These are phyloP conservation scores for Umimayanthus chanpuru DNA, from an alignment of 92 coral and sea anemone species.

Conservation along the genomic window DNA sequence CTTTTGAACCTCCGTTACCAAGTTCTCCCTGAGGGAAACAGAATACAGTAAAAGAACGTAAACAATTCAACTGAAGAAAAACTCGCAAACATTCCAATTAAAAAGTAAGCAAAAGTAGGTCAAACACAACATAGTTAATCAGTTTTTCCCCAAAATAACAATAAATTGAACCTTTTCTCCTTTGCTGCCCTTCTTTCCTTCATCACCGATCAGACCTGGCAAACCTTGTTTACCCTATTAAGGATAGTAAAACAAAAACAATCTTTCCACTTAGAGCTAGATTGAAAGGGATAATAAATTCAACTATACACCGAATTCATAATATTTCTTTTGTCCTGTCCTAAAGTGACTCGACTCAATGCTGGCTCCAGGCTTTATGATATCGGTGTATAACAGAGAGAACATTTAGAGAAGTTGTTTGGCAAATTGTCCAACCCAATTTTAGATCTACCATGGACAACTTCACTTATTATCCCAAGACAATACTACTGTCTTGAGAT, in stretches of 20 bases:
- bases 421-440: not conserved
- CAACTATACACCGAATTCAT: too few relatives aligned
- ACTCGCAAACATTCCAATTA: not conserved
- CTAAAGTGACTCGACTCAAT: too few relatives aligned
- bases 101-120: not conserved
- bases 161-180: slow-evolving; percentile 25
- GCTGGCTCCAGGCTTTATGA: too few relatives aligned
- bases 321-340: too few relatives aligned
- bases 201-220: slow-evolving; percentile 20
- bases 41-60: not conserved
- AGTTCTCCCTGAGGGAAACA: slow-evolving; percentile 9
- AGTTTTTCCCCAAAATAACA: not conserved
- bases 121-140: not conserved
- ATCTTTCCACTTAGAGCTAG: not conserved
- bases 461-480: too few relatives aligned
- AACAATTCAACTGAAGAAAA: not conserved
- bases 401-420: not conserved
- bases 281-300: not conserved
- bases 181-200: slow-evolving; percentile 23
- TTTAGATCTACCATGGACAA: too few relatives aligned
- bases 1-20: slow-evolving; percentile 9
- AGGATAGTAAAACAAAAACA: not conserved
- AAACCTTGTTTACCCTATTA: slow-evolving; percentile 33
- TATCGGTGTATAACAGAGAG: too few relatives aligned
- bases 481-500: too few relatives aligned